Base-by-base conservation (phyloP, 1,140 invertebrate genomes). In the Eriocheir sinensis region DNA sequence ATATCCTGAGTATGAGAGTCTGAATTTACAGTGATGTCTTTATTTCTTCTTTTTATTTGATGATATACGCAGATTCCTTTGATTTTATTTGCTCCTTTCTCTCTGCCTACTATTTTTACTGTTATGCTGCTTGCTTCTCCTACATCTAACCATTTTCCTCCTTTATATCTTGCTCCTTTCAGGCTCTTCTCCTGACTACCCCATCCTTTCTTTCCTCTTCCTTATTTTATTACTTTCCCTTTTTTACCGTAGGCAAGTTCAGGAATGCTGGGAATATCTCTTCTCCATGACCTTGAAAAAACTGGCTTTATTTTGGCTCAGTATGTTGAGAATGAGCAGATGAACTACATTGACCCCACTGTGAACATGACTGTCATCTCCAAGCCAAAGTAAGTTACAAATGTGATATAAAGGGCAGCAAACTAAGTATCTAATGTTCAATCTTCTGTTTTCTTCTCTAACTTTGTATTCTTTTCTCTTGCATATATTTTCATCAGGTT, bases 301-400 rank as follows among this genome's bases (percentile, higher is more conserved):
- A 89, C 86, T 0, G 93, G 93, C 1, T 94, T 94, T 41, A 89
- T 48, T 41, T 27, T 94, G 88, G 93, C 93, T 1, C 36, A 34
- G 3, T 60, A 94, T 38, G 60, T 90, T 30, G 41, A 15, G 12
- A 6, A 44, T 4, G 86, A 81, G 21, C 30, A 15, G 0, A 15
- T 89, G 53, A 32, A 86, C 93, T 90, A 89, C 86, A 38, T 9
- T 0, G 93, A 94, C n/a, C 40, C 93, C 9, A 30, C 41, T 34
- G 3, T 94, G 38, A 79, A 94, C 93, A 60, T 94, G 34, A 90
- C 93, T 9, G 93, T 94, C 6, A 36, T 83, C 86, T 94, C 93
- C 40, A 41, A 17, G 3, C 93, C 93, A 34, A 94, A 86, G 93
- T 94, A 15, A n/a, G n/a, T n/a, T n/a, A n/a, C n/a, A n/a, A n/a